Evolutionary conservation across 2,113 vertebrate species (phyloP).

Genomic region (Rousettus leschenaultii): DNA sequence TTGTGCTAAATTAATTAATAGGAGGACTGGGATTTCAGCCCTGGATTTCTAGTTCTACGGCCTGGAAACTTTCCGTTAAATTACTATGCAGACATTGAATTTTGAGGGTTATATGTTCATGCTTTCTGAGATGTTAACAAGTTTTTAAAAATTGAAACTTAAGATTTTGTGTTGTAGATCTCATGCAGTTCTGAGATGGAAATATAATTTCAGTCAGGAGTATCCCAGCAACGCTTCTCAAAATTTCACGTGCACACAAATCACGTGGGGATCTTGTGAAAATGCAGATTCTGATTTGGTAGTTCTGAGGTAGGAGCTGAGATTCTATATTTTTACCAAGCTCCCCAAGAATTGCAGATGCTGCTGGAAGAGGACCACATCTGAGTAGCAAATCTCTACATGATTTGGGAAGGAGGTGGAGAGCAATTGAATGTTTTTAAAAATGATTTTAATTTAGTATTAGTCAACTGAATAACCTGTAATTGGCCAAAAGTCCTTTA

Average conservation of each 20-base stretch:
- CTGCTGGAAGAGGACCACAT: background rate
- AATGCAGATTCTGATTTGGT: background rate
- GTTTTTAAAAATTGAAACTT: background rate
- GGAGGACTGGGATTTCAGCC: background rate
- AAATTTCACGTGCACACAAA: background rate
- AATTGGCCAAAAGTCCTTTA: background rate
- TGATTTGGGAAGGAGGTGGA: background rate
- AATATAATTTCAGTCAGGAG: background rate
- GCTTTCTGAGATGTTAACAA: background rate
- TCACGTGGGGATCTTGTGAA: background rate
- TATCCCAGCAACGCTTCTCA: background rate
- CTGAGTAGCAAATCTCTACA: background rate
- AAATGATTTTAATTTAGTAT: background rate
- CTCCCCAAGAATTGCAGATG: background rate
- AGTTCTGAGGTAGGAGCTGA: background rate
- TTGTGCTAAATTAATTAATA: background rate
- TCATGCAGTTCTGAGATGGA: background rate
- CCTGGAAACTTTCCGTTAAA: background rate
- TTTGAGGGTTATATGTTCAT: background rate
- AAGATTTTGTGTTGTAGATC: background rate
- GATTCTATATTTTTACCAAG: background rate
- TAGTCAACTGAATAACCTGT: background rate
- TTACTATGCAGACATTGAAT: background rate
- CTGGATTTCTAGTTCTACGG: background rate
- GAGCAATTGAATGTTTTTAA: background rate